Conservation (phyloP, 2,888 invertebrate genomes). For the Thymelicus acteon region DNA sequence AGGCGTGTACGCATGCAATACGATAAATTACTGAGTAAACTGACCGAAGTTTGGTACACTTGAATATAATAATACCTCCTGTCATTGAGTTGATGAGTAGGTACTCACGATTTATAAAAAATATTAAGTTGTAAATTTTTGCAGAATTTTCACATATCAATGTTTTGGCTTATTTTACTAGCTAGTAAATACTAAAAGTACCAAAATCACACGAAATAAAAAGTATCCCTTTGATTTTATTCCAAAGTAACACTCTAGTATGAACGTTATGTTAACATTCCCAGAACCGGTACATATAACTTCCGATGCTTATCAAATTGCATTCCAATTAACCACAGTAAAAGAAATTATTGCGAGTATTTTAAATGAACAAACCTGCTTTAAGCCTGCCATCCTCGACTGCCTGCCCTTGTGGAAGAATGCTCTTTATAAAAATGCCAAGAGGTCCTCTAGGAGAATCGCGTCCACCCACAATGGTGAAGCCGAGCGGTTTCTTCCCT, state of each 20-base stretch:
- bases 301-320: slow-evolving; percentile 65
- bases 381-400: slow-evolving; percentile 92
- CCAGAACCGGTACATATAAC: slow-evolving; percentile 42
- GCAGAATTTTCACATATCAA: background rate
- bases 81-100: no score
- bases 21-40: no score
- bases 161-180: no score
- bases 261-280: slow-evolving; percentile 14
- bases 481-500: slow-evolving; percentile 94
- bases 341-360: slow-evolving; percentile 24
- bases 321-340: slow-evolving; percentile 48
- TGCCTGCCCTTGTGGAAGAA: slow-evolving; percentile 92
- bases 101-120: no score
- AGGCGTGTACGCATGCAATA: no score
- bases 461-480: slow-evolving; percentile 94
- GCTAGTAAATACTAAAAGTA: no score
- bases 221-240: background rate
- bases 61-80: no score
- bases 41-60: no score
- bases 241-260: background rate
- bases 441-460: slow-evolving; percentile 94
- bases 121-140: background rate
- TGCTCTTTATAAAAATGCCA: slow-evolving; percentile 94
- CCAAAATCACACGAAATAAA: no score
- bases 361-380: slow-evolving; percentile 85